Base-by-base conservation (phyloP, 1,140 invertebrate genomes). In the Platorchestia sp. region DNA sequence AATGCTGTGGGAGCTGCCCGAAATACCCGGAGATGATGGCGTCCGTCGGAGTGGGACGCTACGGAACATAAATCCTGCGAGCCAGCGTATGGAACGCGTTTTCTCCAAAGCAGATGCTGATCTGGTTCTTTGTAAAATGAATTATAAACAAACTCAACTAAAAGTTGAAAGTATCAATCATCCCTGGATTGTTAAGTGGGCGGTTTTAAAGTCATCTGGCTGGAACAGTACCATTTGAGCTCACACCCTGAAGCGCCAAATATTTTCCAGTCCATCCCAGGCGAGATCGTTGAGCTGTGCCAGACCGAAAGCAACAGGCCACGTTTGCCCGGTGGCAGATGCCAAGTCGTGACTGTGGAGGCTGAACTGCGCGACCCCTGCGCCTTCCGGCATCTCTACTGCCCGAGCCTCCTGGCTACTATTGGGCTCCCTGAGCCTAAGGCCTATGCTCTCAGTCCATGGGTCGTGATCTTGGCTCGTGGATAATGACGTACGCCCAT, bases 381-480 rank as follows among this genome's bases (percentile, higher is more conserved):
- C 7, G 91, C 91, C 87, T 89, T 93, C 43, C 43, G 91, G 91
- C 91, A 93, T 44, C 45, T 93, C 43, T 45, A 45, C 43, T 45
- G 91, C 91, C 45, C 45, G 41, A 47, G 91, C 91, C 91, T 93
- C 45, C 43, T 93, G 91, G 91, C 91, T 93, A 93, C 91, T 47
- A 93, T 45, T 47, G 45, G 45, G 91, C 91, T 93, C 91, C 91
- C 91, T 93, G 43, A 93, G 91, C 91, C 91, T 93, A 93, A 93
- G 91, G 91, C 91, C 91, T 45, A 89, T 44, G 36, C 45, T 45
- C 41, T 93, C 43, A 42, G 43, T 93, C 91, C 43, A 40, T 45
- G 43, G 45, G 91, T 93, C 91, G 91, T 93, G 91, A 93, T 93
- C 43, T 93, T 93, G 91, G 91, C 91, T 47, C 91, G 91, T 93